Evolutionary conservation across 2,113 vertebrate genomes (phyloP).

Genomic region (Halcyon malimbica): DNA sequence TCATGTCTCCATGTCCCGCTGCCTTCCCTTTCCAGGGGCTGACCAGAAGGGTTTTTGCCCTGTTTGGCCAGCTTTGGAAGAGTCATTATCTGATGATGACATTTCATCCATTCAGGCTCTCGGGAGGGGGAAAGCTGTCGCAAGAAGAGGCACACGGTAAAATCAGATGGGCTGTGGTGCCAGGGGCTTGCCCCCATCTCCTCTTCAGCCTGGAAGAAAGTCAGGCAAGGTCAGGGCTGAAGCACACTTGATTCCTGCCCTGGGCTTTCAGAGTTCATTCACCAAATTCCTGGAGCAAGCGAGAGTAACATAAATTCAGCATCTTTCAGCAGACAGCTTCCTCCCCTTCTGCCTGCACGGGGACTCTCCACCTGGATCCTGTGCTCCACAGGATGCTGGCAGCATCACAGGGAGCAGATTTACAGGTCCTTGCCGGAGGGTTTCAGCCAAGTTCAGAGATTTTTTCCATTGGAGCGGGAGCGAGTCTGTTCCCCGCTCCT

Average conservation of each 20-base stretch:
- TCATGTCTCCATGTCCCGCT: neutral
- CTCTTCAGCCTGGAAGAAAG: neutral
- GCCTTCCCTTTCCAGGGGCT: neutral
- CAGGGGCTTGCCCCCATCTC: neutral
- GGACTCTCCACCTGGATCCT: constrained; percentile 1
- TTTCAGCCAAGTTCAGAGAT: neutral
- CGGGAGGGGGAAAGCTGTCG: neutral
- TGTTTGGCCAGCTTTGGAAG: neutral
- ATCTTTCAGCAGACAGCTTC: neutral
- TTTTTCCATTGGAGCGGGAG: neutral
- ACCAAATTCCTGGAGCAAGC: neutral
- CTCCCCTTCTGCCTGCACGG: neutral
- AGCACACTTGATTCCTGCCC: neutral
- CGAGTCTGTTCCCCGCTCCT: neutral
- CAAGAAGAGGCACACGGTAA: neutral
- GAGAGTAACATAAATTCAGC: neutral
- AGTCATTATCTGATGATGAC: fast-evolving
- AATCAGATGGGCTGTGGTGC: neutral
- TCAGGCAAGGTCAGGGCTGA: neutral
- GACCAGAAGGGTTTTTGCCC: neutral
- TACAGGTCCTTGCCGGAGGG: neutral
- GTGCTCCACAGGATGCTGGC: neutral
- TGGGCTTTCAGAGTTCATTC: neutral
- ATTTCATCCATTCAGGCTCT: fast-evolving
- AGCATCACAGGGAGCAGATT: neutral